Base-by-base conservation (phyloP, 1,140 invertebrate species). In the Drusus annulatus region DNA sequence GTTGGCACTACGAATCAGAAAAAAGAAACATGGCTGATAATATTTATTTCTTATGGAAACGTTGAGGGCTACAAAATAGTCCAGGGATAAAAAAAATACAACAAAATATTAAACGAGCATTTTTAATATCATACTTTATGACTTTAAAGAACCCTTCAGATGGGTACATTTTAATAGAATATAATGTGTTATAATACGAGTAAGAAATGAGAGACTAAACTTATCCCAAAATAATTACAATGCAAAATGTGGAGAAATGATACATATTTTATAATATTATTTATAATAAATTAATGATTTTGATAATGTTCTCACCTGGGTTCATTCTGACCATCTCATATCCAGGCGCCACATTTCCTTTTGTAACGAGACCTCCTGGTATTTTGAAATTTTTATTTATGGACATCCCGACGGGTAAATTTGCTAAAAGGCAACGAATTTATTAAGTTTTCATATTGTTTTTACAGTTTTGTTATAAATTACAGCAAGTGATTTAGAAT, bases 351-450 rank as follows among this genome's bases (percentile, higher is more conserved):
- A 88, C 82, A 52, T 84, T 84, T 36, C 86, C 85, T 80, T 92
- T 91, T 7, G 89, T 91, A 3, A 91, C 88, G n/a, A 91, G 82
- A 28, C 91, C 90, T 36, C 90, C 90, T 17, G 89, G 89, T 71
- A 90, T 87, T 87, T 91, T 91, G 5, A 85, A 84, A 16, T 82
- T 82, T 65, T 82, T 84, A 17, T 76, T 81, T 10, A 78, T 80
- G 2, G 65, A 54, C 17, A 79, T 62, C 31, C 78, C 78, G 10
- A 75, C 50, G 1, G 78, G 68, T 13, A 79, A 51, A 51, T 54
- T 80, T 68, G 68, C 79, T 83, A 58, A 10, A 51, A 58, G 10
- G 36, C 36, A 45, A 45, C 0, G 36, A 45, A 10, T 2, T 45
- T 45, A 45, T 45, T 45, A 45, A 45, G 1, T 45, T 45, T 36